Evolutionary conservation across 2,797 vertebrate species (phyloP), one percentile per base, ranked within the genome.

Genomic region (Coracias cyanogaster): DNA sequence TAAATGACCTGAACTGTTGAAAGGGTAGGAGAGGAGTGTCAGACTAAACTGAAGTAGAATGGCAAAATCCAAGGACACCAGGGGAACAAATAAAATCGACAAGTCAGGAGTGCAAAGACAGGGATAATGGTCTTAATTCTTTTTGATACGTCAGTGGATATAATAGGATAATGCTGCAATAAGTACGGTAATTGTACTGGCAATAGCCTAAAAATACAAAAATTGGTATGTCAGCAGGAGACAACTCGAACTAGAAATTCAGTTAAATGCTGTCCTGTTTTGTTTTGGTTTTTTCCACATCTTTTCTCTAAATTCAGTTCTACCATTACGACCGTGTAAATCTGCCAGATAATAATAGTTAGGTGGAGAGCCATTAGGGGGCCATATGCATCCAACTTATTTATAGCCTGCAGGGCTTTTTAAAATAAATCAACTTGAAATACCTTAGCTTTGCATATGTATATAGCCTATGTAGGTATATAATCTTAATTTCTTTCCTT

Each of bases 281-380:
- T 35, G 8, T 1, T 92, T 29, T 79, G 16, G 1, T 28, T 70
- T 67, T 81, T 88, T 12, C 46, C 29, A 43, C 37, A 15, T 82
- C 26, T 95, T 16, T 58, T 66, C 57, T 88, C 37, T 67, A 88
- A 66, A 61, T 90, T 82, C 62, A 31, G 8, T 79, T 90, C 73
- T 78, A 61, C 49, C 26, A 15, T 86, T 93, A 73, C 2, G 18
- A 37, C 62, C 43, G 24, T 60, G 73, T 89, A 90, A 90, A 95
- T 94, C 52, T 93, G 46, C 70, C 70, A 66, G 58, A 33, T 84
- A 74, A n/a, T 88, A 85, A 93, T 84, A 90, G 62, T 89, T 93
- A 79, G 1, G 1, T 93, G 61, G 76, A 82, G 39, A 94, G 58
- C 84, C 76, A 61, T 94, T 96, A 89, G 51, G 41, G 64, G 33